Base-by-base conservation (phyloP, 64 coral and sea anemone species). In the Montipora foliosa region DNA sequence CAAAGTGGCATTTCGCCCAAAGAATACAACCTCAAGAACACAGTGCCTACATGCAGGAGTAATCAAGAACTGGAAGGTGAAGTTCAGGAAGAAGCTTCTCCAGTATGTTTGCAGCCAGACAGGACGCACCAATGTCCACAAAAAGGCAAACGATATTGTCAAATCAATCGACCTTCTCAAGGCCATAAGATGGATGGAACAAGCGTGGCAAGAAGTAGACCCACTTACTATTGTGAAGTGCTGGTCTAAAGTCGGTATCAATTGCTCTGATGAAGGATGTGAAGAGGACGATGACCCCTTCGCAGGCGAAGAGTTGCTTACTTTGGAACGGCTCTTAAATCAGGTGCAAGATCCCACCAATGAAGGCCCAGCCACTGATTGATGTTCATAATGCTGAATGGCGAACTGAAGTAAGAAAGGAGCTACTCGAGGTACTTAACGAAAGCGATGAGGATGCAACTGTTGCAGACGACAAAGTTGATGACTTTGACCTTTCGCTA, bases 181-280 rank as follows among this genome's bases (percentile, higher is more conserved):
- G 76, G 37, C 76, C 8, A 78, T 78, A 6, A 12, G 49, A 51
- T 78, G 19, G 76, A 51, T 45, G 37, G 3, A 78, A 51, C 76
- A 78, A 51, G 76, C 76, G 76, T n/a, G 76, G 76, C 19, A 78
- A 47, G 76, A 16, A 78, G 76, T 78, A 78, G 37, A 78, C 37
- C 37, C 37, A 78, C 20, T 17, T 15, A 78, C 76, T 78, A 78
- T 78, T 22, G 29, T 78, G 37, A 78, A 78, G 76, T 78, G 76
- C 16, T 78, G 37, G 37, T 29, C 29, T 29, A 29, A 29, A 29
- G 29, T 29, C 29, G 29, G 29, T 29, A 1, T 29, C 29, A 1
- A 67, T 67, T 67, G 10, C 17, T 67, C 64, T 67, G 64, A 67
- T 67, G 64, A 67, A 67, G 64, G 64, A 67, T 67, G 64, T 14